phyloP scores from a whole-genome alignment of 2,797 vertebrate species.

The Anisognathus igniventris region DNA sequence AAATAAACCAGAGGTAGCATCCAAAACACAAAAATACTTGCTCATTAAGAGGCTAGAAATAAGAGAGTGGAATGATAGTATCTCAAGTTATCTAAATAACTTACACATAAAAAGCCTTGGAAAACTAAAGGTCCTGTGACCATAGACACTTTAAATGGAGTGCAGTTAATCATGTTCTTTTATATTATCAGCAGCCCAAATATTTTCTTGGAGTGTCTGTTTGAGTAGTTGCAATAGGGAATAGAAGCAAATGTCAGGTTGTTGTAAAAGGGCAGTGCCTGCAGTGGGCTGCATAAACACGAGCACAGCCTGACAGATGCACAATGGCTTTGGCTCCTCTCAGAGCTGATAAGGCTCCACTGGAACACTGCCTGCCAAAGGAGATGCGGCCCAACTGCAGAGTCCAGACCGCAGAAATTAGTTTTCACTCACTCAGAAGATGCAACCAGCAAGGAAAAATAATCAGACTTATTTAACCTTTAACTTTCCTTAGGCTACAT shows the following conservation, averaged over 20 bases:
- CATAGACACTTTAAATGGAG: not conserved
- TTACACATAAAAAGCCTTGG: not conserved
- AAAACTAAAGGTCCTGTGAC: not conserved
- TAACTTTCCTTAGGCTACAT: not conserved
- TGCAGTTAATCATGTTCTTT: not conserved
- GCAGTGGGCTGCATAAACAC: not conserved
- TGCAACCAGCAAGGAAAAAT: not conserved
- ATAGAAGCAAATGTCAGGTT: not conserved
- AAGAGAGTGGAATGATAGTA: not conserved
- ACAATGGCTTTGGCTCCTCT: not conserved
- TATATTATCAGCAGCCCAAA: not conserved
- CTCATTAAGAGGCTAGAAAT: not conserved
- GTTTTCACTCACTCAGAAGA: not conserved
- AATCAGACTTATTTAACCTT: not conserved
- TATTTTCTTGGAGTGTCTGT: not conserved
- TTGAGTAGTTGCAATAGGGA: not conserved
- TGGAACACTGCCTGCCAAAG: not conserved
- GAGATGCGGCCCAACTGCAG: not conserved
- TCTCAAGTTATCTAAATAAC: not conserved
- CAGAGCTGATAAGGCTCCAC: not conserved
- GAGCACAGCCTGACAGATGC: not conserved
- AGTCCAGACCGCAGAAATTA: not conserved
- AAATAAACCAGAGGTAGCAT: not conserved
- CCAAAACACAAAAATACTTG: not conserved
- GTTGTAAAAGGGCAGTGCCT: not conserved